Evolutionary conservation across 2,113 vertebrate species (phyloP).

Genomic region (Calypte anna): DNA sequence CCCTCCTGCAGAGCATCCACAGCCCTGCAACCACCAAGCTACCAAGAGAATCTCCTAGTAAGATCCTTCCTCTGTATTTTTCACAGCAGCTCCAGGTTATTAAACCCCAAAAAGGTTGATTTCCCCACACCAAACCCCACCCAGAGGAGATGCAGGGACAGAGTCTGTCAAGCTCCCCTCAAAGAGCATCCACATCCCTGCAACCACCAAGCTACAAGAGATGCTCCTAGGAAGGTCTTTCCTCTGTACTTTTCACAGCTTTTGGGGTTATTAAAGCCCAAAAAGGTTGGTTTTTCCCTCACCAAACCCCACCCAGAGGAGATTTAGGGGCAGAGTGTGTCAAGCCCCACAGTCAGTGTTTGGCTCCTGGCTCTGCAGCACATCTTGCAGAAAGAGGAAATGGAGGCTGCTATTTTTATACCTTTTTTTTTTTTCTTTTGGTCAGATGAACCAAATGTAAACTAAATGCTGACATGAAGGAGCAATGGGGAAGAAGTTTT

Average conservation of each 20-base stretch:
- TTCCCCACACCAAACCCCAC: too few relatives aligned
- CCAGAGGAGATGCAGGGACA: too few relatives aligned
- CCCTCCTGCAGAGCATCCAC: too few relatives aligned
- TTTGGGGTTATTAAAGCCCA: neutral
- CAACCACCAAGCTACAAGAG: too few relatives aligned
- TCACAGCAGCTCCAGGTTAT: too few relatives aligned
- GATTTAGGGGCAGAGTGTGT: neutral
- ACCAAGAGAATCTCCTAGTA: too few relatives aligned
- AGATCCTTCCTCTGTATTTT: too few relatives aligned
- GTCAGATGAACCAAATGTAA: neutral
- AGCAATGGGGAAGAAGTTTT: slow-evolving; percentile 38
- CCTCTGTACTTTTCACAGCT: neutral
- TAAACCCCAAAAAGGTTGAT: too few relatives aligned
- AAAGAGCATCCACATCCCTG: too few relatives aligned
- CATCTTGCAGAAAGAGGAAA: slow-evolving; percentile 68
- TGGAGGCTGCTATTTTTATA: neutral
- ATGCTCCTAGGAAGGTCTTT: too few relatives aligned
- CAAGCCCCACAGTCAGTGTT: neutral
- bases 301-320: neutral
- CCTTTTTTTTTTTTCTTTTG: neutral
- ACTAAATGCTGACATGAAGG: slow-evolving; percentile 39
- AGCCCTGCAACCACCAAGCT: too few relatives aligned
- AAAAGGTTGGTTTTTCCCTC: neutral
- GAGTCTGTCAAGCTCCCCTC: too few relatives aligned
- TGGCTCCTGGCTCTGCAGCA: slow-evolving; percentile 30